Conservation (phyloP, 2,797 vertebrate species). For the Bufotes viridis region DNA sequence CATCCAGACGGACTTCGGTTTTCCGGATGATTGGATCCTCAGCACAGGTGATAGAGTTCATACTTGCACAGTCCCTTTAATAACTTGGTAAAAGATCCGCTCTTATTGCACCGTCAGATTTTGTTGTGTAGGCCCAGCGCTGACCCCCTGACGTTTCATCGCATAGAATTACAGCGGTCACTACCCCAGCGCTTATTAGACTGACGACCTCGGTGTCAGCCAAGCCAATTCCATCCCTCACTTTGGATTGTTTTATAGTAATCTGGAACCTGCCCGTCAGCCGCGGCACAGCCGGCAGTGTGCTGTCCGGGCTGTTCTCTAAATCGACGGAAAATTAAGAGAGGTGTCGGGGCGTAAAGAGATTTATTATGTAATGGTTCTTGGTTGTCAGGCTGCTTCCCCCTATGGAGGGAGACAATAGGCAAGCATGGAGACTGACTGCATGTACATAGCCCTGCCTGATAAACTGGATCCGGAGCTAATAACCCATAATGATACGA, state of each 20-base stretch:
- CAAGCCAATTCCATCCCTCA: not conserved
- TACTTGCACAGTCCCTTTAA: no score
- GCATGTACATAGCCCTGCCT: not conserved
- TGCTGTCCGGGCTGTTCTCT: not conserved
- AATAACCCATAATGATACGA: conserved; percentile 3
- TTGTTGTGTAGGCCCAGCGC: not conserved
- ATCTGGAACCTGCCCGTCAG: not conserved
- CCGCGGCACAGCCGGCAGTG: not conserved
- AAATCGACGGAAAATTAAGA: not conserved
- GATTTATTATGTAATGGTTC: not conserved
- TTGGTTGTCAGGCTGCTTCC: not conserved
- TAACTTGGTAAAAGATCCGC: not conserved
- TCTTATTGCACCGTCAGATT: not conserved
- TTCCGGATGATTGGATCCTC: no score
- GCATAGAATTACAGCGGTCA: not conserved
- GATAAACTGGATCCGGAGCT: not conserved
- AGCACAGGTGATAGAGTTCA: no score
- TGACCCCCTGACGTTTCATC: not conserved
- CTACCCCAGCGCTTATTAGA: conserved; percentile 11
- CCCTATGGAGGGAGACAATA: not conserved
- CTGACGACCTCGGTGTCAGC: conserved; percentile 16
- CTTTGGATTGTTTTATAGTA: conserved; percentile 19
- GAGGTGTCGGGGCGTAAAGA: not conserved
- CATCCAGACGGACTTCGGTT: no score
- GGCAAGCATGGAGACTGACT: not conserved